Evolutionary conservation across 2,888 invertebrate species (phyloP).

Genomic region (Palloptera scutellata): DNA sequence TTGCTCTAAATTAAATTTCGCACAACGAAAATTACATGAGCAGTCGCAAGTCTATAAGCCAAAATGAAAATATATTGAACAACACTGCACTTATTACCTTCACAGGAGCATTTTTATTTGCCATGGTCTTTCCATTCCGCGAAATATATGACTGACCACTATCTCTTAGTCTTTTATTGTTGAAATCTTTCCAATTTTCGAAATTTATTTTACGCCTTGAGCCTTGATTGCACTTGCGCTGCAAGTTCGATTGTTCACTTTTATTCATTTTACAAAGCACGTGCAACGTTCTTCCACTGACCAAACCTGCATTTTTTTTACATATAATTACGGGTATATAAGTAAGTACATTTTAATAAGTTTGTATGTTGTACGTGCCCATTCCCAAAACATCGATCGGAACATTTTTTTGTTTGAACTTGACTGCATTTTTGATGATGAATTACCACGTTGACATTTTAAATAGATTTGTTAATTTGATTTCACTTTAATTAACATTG

Average conservation of each 20-base stretch:
- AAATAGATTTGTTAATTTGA: slow-evolving; percentile 39
- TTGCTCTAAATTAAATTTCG: neutral
- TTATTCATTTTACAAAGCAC: no score
- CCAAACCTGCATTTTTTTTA: no score
- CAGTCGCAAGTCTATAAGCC: no score
- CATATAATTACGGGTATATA: no score
- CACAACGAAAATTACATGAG: no score
- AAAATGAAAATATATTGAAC: neutral
- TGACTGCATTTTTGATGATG: slow-evolving; percentile 22
- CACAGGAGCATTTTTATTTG: neutral
- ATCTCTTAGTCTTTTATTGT: slow-evolving; percentile 8
- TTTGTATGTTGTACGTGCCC: no score
- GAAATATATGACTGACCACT: slow-evolving; percentile 3
- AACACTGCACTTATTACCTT: slow-evolving; percentile 4
- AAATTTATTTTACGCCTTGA: slow-evolving; percentile 11
- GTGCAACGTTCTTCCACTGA: no score
- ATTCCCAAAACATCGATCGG: no score
- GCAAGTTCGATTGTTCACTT: neutral
- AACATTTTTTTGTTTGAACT: no score
- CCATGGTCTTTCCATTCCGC: neutral
- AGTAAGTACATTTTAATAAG: no score
- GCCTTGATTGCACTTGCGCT: slow-evolving; percentile 2
- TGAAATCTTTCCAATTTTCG: no score
- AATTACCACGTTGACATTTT: slow-evolving; percentile 39
- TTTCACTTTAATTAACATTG: neutral